These are phyloP conservation scores for Luperina nickerlii DNA, from an alignment of 2,888 invertebrate species.

Conservation along the genomic window DNA sequence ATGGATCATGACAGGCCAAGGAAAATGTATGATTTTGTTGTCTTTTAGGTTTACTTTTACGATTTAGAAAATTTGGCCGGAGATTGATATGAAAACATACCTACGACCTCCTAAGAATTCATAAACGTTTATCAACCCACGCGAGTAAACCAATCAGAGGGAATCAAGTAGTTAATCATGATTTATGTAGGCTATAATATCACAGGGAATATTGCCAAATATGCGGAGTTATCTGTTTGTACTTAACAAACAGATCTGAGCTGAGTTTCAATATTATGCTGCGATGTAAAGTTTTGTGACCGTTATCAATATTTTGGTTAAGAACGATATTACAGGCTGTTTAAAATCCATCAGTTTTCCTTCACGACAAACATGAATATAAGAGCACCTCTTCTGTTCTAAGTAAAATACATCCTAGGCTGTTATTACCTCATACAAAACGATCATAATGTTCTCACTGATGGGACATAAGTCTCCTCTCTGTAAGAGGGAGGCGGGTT, in stretches of 20 bases:
- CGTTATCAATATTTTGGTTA: background rate
- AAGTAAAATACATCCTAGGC: background rate
- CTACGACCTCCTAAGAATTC: constrained; percentile 1
- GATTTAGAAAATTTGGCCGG: background rate
- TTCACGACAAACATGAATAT: background rate
- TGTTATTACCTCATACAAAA: background rate
- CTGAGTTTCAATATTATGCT: constrained; percentile 16
- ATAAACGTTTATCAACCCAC: constrained; percentile 36
- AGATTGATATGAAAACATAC: constrained; percentile 18
- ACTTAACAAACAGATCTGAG: background rate
- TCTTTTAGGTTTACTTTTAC: background rate
- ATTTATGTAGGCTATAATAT: constrained; percentile 31
- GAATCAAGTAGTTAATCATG: constrained; percentile 34
- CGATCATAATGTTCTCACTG: too few species aligned
- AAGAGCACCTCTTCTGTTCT: background rate
- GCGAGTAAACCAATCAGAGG: constrained; percentile 8
- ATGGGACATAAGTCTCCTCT: background rate
- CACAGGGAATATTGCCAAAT: constrained; percentile 24
- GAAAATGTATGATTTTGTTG: background rate
- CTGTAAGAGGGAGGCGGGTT: background rate
- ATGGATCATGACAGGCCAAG: background rate
- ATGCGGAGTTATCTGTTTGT: background rate
- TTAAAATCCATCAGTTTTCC: background rate
- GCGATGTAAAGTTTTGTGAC: background rate
- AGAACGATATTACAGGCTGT: background rate